Base-by-base conservation (phyloP, 1,140 invertebrate species). In the Antheraea mylitta region DNA sequence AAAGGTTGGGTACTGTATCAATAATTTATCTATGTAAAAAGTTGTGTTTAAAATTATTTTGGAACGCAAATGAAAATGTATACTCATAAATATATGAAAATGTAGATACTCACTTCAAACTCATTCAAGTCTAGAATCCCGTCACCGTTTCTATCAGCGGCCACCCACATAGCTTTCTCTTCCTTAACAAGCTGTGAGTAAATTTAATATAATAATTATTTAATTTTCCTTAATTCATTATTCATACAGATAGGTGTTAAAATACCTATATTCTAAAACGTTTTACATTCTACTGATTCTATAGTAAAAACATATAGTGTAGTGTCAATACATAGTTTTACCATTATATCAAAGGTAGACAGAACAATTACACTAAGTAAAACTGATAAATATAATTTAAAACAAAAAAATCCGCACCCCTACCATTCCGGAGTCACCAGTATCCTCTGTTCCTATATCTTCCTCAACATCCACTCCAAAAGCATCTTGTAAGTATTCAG, bases 91-190 rank as follows among this genome's bases (percentile, higher is more conserved):
- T 42, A n/a, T 38, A 18, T 64, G 7, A 64, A 18, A 64, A 38
- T 42, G 11, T 64, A 45, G 22, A 18, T 45, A 19, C 68, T 80
- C 66, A 96, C 94, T 77, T 96, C 92, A 92, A 97, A 99, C 92
- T 99, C 99, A 19, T 95, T 92, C 30, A 93, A 79, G 78, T 96
- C 94, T 37, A 99, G 93, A 61, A 93, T 87, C 4, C 96, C 96
- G 92, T 99, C 97, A 59, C 95, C 94, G 86, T 99, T 95, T 19
- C 92, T 78, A 93, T 99, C 99, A 5, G 98, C 98, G 8, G 95
- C 95, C 66, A 95, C 87, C 92, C 99, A 99, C 87, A 98, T 95
- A 62, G 94, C 93, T 83, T 96, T 96, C 87, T 99, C 98, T 84
- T 98, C 96, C 69, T 90, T 93, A 6, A 97, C 93, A 68, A 96